A percentile compares a stretch with the other conserved stretches of the same genome.
Evolutionary conservation across 2,888 invertebrate genomes (phyloP).

Genomic region (Pyralis farinalis): DNA sequence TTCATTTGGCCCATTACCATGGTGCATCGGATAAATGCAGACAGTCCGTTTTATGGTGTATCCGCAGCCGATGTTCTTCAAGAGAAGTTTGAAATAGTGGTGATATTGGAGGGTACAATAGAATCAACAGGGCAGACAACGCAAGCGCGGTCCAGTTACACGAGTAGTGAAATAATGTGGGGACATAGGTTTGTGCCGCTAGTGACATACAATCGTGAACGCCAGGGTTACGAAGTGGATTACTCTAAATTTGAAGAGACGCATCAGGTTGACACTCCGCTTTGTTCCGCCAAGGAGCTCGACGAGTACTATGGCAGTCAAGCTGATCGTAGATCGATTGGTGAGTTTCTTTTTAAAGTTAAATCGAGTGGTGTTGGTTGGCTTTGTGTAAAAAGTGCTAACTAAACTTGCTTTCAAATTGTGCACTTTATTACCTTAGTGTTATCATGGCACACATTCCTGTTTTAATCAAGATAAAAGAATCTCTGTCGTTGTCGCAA

Average conservation of each 20-base stretch:
- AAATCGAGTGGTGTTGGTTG: conserved; percentile 46
- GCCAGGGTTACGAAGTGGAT: conserved; percentile 89
- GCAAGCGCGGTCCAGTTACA: conserved; percentile 88
- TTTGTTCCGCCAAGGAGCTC: conserved; percentile 86
- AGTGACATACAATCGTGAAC: conserved; percentile 87
- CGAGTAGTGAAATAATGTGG: conserved; percentile 90
- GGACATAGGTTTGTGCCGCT: conserved; percentile 89
- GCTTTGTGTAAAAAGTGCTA: conserved; percentile 38
- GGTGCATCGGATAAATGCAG: conserved; percentile 91
- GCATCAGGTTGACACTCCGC: conserved; percentile 88
- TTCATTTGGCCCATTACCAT: conserved; percentile 97
- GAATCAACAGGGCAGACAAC: conserved; percentile 90
- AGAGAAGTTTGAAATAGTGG: conserved; percentile 91
- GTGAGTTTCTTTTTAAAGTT: conserved; percentile 62
- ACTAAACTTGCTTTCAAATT: conserved; percentile 30
- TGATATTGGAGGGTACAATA: conserved; percentile 90
- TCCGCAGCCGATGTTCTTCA: conserved; percentile 90
- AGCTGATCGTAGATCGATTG: conserved; percentile 77
- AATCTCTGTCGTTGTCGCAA: conserved; percentile 24
- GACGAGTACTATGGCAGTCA: conserved; percentile 83
- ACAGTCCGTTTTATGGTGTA: conserved; percentile 92
- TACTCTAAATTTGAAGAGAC: conserved; percentile 92
- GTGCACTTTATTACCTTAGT: conserved; percentile 25
- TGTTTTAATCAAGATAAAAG: conserved; percentile 24
- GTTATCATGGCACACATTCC: conserved; percentile 19